Conservation (phyloP, 2,888 invertebrate genomes). For the Marasmarcha lunaedactyla region DNA sequence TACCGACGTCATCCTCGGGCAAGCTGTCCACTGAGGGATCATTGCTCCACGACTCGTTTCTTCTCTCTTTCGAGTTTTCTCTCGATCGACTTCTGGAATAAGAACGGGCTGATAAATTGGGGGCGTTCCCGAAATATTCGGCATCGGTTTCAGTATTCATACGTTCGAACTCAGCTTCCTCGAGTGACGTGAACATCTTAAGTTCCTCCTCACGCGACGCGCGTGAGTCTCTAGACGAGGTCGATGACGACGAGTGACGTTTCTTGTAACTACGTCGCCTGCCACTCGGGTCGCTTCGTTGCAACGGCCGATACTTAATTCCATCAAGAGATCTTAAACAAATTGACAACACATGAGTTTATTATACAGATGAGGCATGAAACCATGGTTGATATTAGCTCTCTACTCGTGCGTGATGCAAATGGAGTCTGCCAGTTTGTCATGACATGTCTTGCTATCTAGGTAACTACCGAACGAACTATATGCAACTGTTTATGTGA, state of each 20-base stretch:
- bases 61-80: slow-evolving; percentile 41
- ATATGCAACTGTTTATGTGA: slow-evolving; percentile 29
- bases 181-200: slow-evolving; percentile 73
- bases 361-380: slow-evolving; percentile 43
- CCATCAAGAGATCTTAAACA: slow-evolving; percentile 75
- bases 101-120: slow-evolving; percentile 64
- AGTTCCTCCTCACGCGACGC: slow-evolving; percentile 74
- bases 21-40: slow-evolving; percentile 33
- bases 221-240: slow-evolving; percentile 71
- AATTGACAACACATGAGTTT: slow-evolving; percentile 50
- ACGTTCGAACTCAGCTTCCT: slow-evolving; percentile 70
- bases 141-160: slow-evolving; percentile 32
- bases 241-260: slow-evolving; percentile 71
- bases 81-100: slow-evolving; percentile 67
- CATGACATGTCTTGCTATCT: slow-evolving; percentile 23
- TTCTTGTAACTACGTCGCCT: slow-evolving; percentile 72
- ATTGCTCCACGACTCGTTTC: slow-evolving; percentile 37
- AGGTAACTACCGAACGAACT: slow-evolving; percentile 35
- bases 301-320: slow-evolving; percentile 71
- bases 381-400: slow-evolving; percentile 26
- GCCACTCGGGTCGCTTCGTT: slow-evolving; percentile 73
- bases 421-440: slow-evolving; percentile 15
- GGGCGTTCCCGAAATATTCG: slow-evolving; percentile 46
- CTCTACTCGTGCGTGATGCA: slow-evolving; percentile 35
- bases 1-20: slow-evolving; percentile 25